Conservation (phyloP, 2,888 invertebrate genomes). For the Hydrotaea cyrtoneurina region DNA sequence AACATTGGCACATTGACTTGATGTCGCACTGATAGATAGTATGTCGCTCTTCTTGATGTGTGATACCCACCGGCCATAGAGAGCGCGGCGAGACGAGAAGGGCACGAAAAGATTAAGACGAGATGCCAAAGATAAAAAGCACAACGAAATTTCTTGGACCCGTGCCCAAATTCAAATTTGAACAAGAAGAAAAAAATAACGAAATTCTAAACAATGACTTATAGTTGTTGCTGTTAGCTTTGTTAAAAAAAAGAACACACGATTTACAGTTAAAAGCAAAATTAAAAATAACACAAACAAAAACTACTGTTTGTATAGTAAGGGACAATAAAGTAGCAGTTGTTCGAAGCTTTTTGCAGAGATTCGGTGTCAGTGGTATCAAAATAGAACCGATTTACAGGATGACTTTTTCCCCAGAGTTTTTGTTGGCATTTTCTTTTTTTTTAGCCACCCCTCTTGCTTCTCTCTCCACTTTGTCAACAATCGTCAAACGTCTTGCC, state of each 20-base stretch:
- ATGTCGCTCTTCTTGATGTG: not conserved
- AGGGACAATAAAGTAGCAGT: conserved; percentile 4
- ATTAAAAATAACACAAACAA: not conserved
- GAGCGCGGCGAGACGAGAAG: conserved; percentile 5
- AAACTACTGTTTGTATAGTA: not conserved
- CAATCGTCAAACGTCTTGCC: no score
- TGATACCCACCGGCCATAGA: not conserved
- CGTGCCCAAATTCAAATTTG: conserved; percentile 39
- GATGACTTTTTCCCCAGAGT: no score
- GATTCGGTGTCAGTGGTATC: no score
- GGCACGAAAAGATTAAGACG: conserved; percentile 24
- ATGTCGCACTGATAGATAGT: not conserved
- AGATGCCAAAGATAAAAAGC: conserved; percentile 45
- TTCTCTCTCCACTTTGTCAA: no score
- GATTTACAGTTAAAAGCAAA: conserved; percentile 33
- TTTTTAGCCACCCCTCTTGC: no score
- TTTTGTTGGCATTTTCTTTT: no score
- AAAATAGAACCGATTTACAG: no score
- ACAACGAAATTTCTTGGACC: conserved; percentile 49
- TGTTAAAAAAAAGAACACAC: conserved; percentile 43
- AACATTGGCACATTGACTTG: conserved; percentile 23
- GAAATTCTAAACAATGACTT: conserved; percentile 25
- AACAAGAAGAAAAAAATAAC: not conserved
- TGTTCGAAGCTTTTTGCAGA: no score
- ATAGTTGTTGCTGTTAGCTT: conserved; percentile 41